Evolutionary conservation across 1,140 invertebrate species (phyloP).

Genomic region (Drosophila saltans): DNA sequence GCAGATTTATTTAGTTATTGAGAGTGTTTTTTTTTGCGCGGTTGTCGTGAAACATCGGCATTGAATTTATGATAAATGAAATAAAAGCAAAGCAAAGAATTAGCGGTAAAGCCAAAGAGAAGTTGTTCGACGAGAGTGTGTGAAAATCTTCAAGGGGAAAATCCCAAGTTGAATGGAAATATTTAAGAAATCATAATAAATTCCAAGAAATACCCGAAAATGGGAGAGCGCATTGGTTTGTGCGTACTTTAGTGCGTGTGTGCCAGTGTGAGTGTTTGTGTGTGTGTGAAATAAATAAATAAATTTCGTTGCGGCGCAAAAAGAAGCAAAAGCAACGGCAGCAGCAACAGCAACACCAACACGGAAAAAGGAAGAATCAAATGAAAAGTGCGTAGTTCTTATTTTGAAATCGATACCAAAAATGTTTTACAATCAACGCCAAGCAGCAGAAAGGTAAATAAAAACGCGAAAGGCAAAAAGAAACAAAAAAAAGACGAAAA

Average conservation of each 20-base stretch:
- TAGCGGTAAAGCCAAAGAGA: conserved; percentile 5
- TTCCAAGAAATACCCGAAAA: conserved; percentile 47
- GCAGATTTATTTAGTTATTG: not conserved
- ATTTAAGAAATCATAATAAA: conserved; percentile 25
- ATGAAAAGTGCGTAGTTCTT: conserved; percentile 78
- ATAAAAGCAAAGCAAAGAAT: conserved; percentile 1
- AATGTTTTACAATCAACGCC: conserved; percentile 26
- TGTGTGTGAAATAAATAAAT: conserved; percentile 47
- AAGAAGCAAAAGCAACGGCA: not conserved
- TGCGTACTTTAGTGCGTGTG: conserved; percentile 25
- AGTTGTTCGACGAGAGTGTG: not conserved
- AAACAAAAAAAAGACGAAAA: not conserved
- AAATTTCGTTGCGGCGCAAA: conserved; percentile 24
- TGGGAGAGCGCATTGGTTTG: conserved; percentile 10
- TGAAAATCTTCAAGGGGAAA: not conserved
- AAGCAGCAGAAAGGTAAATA: conserved; percentile 34
- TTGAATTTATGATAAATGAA: too few relatives aligned
- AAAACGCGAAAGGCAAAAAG: not conserved
- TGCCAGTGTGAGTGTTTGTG: conserved; percentile 25
- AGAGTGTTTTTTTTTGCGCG: conserved; percentile 7
- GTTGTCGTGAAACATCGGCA: not conserved
- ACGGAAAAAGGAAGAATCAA: conserved; percentile 72
- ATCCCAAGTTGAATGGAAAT: conserved; percentile 3
- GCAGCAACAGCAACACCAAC: conserved; percentile 26
- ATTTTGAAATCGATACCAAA: conserved; percentile 81